These are phyloP conservation scores for Drosophila teissieri DNA, from an alignment of 1,140 invertebrate genomes.

Conservation along the genomic window DNA sequence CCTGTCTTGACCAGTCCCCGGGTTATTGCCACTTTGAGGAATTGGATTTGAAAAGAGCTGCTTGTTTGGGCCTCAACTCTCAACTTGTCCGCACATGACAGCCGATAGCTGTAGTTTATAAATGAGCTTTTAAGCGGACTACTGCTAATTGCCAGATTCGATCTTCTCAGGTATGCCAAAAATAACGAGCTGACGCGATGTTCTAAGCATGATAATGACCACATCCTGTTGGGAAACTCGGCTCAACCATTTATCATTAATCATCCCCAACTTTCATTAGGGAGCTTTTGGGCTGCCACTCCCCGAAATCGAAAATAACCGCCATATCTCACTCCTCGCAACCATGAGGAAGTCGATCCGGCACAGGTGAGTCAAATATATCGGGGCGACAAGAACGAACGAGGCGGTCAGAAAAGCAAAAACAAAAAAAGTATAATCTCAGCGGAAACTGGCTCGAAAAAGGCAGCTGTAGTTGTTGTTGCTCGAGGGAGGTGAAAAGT, in stretches of 20 bases:
- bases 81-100: constrained; percentile 69
- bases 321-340: constrained; percentile 42
- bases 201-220: constrained; percentile 44
- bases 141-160: constrained; percentile 54
- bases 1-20: constrained; percentile 61
- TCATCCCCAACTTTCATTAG: constrained; percentile 20
- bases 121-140: constrained; percentile 67
- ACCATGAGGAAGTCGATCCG: constrained; percentile 43
- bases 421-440: constrained; percentile 2
- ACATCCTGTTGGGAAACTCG: constrained; percentile 41
- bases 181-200: constrained; percentile 61
- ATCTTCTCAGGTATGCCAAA: constrained; percentile 36
- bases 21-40: constrained; percentile 71
- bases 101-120: constrained; percentile 47
- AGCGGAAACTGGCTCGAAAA: constrained; percentile 39
- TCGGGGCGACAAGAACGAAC: constrained; percentile 39
- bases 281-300: constrained; percentile 23
- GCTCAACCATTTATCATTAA: constrained; percentile 46
- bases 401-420: constrained; percentile 2
- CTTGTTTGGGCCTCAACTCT: constrained; percentile 53
- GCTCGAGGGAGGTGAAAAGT: constrained; percentile 46
- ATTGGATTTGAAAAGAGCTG: constrained; percentile 64
- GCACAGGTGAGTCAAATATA: constrained; percentile 33
- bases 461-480: constrained; percentile 18
- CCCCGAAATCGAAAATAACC: constrained; percentile 9